These are phyloP conservation scores for Tinea trinotella DNA, from an alignment of 2,888 invertebrate genomes.

Conservation along the genomic window DNA sequence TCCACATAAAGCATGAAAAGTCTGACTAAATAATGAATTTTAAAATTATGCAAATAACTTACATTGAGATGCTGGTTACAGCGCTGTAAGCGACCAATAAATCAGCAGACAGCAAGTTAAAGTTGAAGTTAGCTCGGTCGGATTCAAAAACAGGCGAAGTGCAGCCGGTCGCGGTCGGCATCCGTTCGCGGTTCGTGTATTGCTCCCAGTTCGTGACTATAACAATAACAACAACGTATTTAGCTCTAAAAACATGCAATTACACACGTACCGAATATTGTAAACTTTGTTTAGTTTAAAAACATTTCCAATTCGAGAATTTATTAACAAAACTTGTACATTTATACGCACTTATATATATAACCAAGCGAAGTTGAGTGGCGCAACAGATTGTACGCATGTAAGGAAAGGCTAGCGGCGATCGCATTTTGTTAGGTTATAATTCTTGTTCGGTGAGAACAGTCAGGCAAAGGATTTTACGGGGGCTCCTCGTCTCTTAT, in stretches of 20 bases:
- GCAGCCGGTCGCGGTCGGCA: constrained; percentile 20
- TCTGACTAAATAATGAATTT: too few relatives aligned
- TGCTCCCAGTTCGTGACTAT: constrained; percentile 44
- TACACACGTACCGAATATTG: constrained; percentile 45
- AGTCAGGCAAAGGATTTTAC: constrained; percentile 42
- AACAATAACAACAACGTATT: constrained; percentile 50
- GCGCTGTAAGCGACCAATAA: constrained; percentile 6
- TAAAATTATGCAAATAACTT: neutral
- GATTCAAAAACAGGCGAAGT: constrained; percentile 24
- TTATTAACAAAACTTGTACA: neutral
- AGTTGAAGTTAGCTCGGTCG: constrained; percentile 38
- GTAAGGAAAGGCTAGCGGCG: constrained; percentile 22
- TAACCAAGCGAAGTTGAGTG: constrained; percentile 48
- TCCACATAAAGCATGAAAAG: too few relatives aligned
- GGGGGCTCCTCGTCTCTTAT: constrained; percentile 35
- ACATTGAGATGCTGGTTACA: neutral
- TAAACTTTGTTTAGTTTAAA: neutral
- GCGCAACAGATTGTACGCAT: constrained; percentile 39
- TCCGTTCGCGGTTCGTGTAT: constrained; percentile 29
- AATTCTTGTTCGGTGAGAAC: constrained; percentile 41
- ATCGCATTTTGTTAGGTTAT: constrained; percentile 56
- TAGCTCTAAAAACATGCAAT: constrained; percentile 42
- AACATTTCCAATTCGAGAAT: neutral
- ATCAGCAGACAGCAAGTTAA: neutral
- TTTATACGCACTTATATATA: constrained; percentile 16